Conservation (phyloP, 2,888 invertebrate species). For the Toxonevra muliebris region DNA sequence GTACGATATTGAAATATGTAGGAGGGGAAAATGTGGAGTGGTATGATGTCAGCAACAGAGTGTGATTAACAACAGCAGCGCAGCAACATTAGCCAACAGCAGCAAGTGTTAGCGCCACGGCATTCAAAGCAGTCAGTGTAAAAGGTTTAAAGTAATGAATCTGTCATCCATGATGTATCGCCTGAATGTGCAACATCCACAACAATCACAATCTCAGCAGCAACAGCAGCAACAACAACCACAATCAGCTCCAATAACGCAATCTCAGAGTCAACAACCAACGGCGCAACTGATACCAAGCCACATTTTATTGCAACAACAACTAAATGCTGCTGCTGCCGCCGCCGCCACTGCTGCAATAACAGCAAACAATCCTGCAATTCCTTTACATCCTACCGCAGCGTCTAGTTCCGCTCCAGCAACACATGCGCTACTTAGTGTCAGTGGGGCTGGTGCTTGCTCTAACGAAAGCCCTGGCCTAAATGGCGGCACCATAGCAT, state of each 20-base stretch:
- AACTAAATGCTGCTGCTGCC: constrained; percentile 50
- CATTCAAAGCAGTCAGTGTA: constrained; percentile 5
- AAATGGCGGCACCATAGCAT: constrained; percentile 33
- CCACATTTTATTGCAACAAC: constrained; percentile 57
- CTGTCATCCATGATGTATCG: constrained; percentile 62
- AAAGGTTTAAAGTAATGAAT: constrained; percentile 41
- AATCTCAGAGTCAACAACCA: not conserved
- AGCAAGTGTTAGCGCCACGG: constrained; percentile 26
- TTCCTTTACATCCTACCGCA: constrained; percentile 32
- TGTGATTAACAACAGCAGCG: constrained; percentile 44
- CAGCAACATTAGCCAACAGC: constrained; percentile 30
- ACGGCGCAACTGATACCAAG: constrained; percentile 42
- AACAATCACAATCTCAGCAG: constrained; percentile 37
- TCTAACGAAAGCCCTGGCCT: constrained; percentile 21
- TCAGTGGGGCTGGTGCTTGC: constrained; percentile 29
- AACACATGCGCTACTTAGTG: constrained; percentile 11
- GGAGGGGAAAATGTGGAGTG: constrained; percentile 1
- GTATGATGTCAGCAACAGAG: constrained; percentile 38
- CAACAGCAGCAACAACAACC: constrained; percentile 42
- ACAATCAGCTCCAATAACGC: not conserved
- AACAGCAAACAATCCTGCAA: constrained; percentile 38
- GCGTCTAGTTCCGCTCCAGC: constrained; percentile 29
- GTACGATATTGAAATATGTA: not conserved
- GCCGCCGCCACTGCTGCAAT: constrained; percentile 29
- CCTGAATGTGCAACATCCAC: constrained; percentile 54